Evolutionary conservation across 2,888 invertebrate genomes (phyloP).

Genomic region (Eurytoma californica): DNA sequence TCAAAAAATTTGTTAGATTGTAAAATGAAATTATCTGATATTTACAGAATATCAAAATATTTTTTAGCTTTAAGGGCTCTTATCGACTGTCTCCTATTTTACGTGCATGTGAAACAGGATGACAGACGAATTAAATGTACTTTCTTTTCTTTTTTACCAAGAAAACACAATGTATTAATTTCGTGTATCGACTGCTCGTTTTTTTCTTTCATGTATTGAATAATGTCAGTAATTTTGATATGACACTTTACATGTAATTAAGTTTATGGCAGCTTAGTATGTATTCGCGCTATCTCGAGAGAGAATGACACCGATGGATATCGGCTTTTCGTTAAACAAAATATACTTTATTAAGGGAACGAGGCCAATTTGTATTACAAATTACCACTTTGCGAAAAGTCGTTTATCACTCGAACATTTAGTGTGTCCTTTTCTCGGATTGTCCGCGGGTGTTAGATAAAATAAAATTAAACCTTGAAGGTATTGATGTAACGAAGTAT

Average conservation of each 20-base stretch:
- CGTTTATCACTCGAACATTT: conserved; percentile 11
- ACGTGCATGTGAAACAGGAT: conserved; percentile 52
- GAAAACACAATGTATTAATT: conserved; percentile 54
- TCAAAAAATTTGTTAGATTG: conserved; percentile 65
- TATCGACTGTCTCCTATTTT: conserved; percentile 53
- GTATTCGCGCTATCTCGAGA: conserved; percentile 41
- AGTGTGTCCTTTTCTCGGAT: conserved; percentile 36
- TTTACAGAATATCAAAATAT: conserved; percentile 64
- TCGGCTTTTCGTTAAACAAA: conserved; percentile 45
- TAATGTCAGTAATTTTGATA: conserved; percentile 57
- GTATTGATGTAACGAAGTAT: conserved; percentile 56
- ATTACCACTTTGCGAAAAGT: conserved; percentile 49
- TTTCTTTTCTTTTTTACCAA: conserved; percentile 56
- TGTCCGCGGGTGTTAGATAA: conserved; percentile 39
- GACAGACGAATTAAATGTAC: conserved; percentile 56
- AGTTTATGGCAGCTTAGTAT: conserved; percentile 56
- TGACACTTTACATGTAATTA: conserved; percentile 57
- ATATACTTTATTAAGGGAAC: conserved; percentile 42
- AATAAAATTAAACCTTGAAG: conserved; percentile 51
- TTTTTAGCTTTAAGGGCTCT: conserved; percentile 61
- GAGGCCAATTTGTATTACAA: conserved; percentile 56
- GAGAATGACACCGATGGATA: conserved; percentile 17
- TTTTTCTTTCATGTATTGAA: conserved; percentile 55
- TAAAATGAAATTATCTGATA: conserved; percentile 65
- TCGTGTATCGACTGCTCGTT: conserved; percentile 53